Conservation (phyloP, 2,797 vertebrate species). For the Novumbra hubbsi region DNA sequence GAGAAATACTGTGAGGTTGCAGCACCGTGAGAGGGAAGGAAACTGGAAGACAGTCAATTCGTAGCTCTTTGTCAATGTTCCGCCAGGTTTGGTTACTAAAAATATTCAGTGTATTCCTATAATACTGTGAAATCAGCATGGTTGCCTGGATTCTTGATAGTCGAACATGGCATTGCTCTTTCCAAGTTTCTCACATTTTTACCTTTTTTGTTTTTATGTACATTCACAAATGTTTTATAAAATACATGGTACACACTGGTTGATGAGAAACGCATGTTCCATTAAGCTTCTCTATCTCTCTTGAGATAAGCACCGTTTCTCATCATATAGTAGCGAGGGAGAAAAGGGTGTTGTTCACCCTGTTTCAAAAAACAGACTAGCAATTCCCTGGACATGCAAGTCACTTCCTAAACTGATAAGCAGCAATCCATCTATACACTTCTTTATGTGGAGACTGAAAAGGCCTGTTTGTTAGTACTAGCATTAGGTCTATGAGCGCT, state of each 20-base stretch:
- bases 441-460: constrained; percentile 10
- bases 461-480: constrained; percentile 1
- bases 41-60: constrained; percentile 48
- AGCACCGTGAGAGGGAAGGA: constrained; percentile 46
- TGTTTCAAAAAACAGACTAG: constrained; percentile 24
- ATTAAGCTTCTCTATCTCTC: constrained; percentile 36
- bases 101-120: background rate
- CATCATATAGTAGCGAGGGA: constrained; percentile 9
- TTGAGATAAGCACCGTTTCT: constrained; percentile 28
- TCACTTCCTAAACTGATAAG: constrained; percentile 2
- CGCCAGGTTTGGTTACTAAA: constrained; percentile 10
- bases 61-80: constrained; percentile 47
- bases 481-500: background rate
- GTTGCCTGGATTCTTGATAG: background rate
- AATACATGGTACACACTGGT: background rate
- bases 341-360: background rate
- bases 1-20: constrained; percentile 46
- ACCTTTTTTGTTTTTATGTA: background rate
- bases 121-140: background rate
- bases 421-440: constrained; percentile 33
- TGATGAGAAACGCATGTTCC: constrained; percentile 12
- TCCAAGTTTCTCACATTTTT: background rate
- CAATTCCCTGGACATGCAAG: constrained; percentile 25
- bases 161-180: background rate
- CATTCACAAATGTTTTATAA: background rate